Evolutionary conservation across 2,797 vertebrate species (phyloP), one percentile per base, ranked within the genome.

Genomic region (Sebastes diploproa): DNA sequence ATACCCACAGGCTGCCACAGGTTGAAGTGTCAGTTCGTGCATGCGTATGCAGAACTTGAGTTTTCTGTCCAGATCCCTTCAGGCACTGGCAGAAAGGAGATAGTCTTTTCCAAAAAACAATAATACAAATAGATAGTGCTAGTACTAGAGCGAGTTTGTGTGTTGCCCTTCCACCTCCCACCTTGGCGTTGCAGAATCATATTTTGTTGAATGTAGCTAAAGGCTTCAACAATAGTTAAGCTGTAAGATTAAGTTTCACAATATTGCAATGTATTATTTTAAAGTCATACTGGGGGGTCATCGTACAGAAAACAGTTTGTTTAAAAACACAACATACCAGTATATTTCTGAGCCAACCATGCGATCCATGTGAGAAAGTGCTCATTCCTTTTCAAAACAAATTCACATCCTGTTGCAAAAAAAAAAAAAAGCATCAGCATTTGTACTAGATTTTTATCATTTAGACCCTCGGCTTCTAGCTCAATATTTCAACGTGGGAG

Each of bases 61-160:
- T 84, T 56, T 63, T 78, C 66, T 67, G 77, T 73, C 76, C 78
- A 78, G 60, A 75, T 86, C 62, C 72, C 65, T 63, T 50, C 62
- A 59, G 80, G 82, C 80, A 6, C 23, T 61, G 70, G 42, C 69
- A 78, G 72, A 69, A 27, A 55, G 25, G 22, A 77, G 61, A 46
- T 61, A 0, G 38, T 66, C 66, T 25, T 77, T 36, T 78, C 56
- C 36, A 69, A 50, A 82, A 75, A 62, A 5, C 52, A 67, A 20
- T 75, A 72, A 70, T 52, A 62, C 36, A 79, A 46, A 68, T 55
- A 70, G 18, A 64, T n/a, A 20, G 71, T 34, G 36, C 64, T 62
- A 56, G 63, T 20, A 2, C 54, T 42, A 36, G 59, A 66, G 55
- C 25, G 8, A 67, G 46, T 18, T 34, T 72, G 20, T 38, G 16